These are phyloP conservation scores for Allacma fusca DNA, from an alignment of 2,888 invertebrate genomes.

Conservation along the genomic window DNA sequence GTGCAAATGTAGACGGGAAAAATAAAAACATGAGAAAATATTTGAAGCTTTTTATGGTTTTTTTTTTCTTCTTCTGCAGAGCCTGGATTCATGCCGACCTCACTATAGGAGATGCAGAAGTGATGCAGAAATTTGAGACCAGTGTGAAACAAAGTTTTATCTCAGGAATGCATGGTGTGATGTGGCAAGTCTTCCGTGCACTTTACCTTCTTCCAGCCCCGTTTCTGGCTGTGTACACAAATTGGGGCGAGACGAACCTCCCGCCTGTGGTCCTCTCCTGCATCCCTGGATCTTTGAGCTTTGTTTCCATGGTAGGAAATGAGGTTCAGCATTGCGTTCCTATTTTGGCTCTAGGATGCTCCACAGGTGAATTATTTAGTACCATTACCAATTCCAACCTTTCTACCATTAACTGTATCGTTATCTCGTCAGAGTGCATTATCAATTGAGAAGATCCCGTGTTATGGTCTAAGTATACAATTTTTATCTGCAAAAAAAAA, in stretches of 20 bases:
- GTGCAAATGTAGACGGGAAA: too few relatives aligned
- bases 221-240: conserved; percentile 55
- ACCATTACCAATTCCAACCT: not conserved
- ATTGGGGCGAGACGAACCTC: conserved; percentile 59
- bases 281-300: conserved; percentile 57
- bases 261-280: conserved; percentile 59
- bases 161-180: conserved; percentile 59
- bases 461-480: too few relatives aligned
- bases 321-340: conserved; percentile 55
- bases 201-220: conserved; percentile 58
- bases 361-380: conserved; percentile 49
- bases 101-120: conserved; percentile 51
- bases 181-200: conserved; percentile 60
- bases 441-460: too few relatives aligned
- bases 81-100: conserved; percentile 60
- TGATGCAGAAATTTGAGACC: conserved; percentile 55
- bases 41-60: not conserved
- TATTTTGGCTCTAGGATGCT: conserved; percentile 56
- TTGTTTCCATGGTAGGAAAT: conserved; percentile 53
- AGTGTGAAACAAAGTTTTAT: conserved; percentile 57
- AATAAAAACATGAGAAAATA: too few relatives aligned
- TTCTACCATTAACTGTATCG: too few relatives aligned
- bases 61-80: conserved; percentile 42
- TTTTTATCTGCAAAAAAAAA: too few relatives aligned
- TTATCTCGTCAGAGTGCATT: too few relatives aligned